Evolutionary conservation across 2,797 vertebrate species (phyloP).

Genomic region (Anguilla pacifica): DNA sequence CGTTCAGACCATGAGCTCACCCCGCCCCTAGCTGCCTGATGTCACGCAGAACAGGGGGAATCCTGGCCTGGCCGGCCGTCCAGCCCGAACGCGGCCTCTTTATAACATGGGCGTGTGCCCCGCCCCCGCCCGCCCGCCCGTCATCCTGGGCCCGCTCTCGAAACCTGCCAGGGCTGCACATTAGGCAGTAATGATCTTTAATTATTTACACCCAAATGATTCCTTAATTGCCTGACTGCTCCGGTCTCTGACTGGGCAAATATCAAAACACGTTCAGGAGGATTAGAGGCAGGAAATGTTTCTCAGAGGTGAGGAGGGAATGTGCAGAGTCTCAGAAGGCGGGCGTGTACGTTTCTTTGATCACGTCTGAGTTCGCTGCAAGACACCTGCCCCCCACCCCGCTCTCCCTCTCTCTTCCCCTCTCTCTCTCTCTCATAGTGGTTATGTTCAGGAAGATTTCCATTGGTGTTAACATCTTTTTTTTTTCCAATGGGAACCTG

Average conservation of each 20-base stretch:
- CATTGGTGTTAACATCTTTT: too few species aligned
- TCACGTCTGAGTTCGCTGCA: not conserved
- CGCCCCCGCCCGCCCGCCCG: not conserved
- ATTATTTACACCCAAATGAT: conserved; percentile 33
- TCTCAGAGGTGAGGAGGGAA: not conserved
- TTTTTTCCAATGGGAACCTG: too few species aligned
- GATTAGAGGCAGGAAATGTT: not conserved
- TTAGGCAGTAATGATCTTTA: conserved; percentile 61
- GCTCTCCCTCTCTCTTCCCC: not conserved
- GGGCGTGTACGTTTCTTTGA: not conserved
- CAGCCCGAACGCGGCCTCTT: not conserved
- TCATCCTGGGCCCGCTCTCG: conserved; percentile 27
- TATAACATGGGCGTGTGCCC: not conserved
- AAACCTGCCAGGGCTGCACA: conserved; percentile 47
- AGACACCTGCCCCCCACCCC: not conserved
- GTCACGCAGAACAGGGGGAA: not conserved
- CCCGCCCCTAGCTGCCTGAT: conserved; percentile 20
- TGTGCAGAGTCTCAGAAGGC: not conserved
- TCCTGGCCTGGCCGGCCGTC: not conserved
- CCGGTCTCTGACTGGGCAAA: not conserved
- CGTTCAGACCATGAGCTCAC: conserved; percentile 30
- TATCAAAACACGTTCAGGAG: not conserved
- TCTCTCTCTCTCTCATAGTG: not conserved
- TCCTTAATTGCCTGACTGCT: conserved; percentile 11
- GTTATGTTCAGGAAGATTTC: not conserved